Percentiles rank a stretch among this genome's conserved stretches.
Conservation (phyloP, 2,888 invertebrate genomes). For the Petrolisthes cinctipes region DNA sequence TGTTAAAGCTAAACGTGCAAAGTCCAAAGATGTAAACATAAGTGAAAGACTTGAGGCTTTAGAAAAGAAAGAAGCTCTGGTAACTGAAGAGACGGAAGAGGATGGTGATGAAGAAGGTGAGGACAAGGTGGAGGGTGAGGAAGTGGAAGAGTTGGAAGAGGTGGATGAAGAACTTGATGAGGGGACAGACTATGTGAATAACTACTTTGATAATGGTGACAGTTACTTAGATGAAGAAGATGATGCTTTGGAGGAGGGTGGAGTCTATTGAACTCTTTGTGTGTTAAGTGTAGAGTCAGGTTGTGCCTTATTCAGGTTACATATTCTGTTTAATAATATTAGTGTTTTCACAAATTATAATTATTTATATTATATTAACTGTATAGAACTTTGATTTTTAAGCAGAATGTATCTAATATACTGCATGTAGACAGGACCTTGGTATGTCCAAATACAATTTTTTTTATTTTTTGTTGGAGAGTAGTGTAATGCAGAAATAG, state of each 20-base stretch:
- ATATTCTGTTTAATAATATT: too few species aligned
- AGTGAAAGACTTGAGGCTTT: constrained; percentile 63
- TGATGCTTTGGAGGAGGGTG: constrained; percentile 71
- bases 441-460: too few species aligned
- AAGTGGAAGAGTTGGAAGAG: constrained; percentile 75
- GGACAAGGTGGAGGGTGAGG: constrained; percentile 75
- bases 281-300: not conserved
- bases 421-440: too few species aligned
- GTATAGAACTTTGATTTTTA: too few species aligned
- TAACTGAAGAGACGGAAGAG: constrained; percentile 45
- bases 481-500: too few species aligned
- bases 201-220: constrained; percentile 90
- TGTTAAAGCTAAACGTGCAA: constrained; percentile 40
- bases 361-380: too few species aligned
- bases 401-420: too few species aligned
- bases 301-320: not conserved
- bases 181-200: constrained; percentile 88
- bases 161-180: constrained; percentile 85
- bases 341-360: too few species aligned
- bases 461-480: too few species aligned
- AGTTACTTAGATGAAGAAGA: constrained; percentile 85
- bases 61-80: constrained; percentile 56
- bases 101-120: constrained; percentile 70
- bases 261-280: constrained; percentile 58
- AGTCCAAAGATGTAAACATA: constrained; percentile 66